These are phyloP conservation scores for Camptogramma bilineatum DNA, from an alignment of 2,888 invertebrate genomes.

Conservation along the genomic window DNA sequence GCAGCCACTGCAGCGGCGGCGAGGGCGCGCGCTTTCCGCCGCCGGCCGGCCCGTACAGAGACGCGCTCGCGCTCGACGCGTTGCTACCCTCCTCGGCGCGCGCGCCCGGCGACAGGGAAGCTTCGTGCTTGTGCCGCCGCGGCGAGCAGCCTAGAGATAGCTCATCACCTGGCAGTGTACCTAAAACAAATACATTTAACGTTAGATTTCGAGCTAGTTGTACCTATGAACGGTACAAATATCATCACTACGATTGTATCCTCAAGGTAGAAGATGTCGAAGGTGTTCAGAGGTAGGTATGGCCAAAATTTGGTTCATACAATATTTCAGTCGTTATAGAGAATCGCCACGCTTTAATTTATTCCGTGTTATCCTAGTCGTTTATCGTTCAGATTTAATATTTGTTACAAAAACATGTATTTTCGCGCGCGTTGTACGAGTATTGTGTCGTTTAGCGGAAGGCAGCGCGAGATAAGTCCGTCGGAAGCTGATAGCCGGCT, in stretches of 20 bases:
- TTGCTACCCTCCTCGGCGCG: conserved; percentile 91
- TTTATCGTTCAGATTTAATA: conserved; percentile 30
- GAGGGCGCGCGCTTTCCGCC: conserved; percentile 79
- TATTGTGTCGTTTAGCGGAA: conserved; percentile 56
- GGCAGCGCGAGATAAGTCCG: conserved; percentile 63
- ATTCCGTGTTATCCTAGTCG: neutral
- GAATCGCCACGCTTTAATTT: neutral
- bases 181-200: conserved; percentile 82
- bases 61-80: conserved; percentile 87
- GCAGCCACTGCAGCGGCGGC: conserved; percentile 89
- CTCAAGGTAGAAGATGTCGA: no score
- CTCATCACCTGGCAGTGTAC: conserved; percentile 92
- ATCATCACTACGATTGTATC: no score
- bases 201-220: conserved; percentile 17
- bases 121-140: conserved; percentile 86
- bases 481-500: conserved; percentile 73
- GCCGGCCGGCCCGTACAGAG: conserved; percentile 83
- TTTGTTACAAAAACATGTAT: conserved; percentile 8
- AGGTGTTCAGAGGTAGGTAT: no score
- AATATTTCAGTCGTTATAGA: neutral
- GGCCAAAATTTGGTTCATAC: no score
- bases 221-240: no score
- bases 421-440: conserved; percentile 44
- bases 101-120: conserved; percentile 88
- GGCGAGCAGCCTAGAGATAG: conserved; percentile 88